These are phyloP conservation scores for Drosophila sp. DNA, from an alignment of 1,140 invertebrate species.

Conservation along the genomic window DNA sequence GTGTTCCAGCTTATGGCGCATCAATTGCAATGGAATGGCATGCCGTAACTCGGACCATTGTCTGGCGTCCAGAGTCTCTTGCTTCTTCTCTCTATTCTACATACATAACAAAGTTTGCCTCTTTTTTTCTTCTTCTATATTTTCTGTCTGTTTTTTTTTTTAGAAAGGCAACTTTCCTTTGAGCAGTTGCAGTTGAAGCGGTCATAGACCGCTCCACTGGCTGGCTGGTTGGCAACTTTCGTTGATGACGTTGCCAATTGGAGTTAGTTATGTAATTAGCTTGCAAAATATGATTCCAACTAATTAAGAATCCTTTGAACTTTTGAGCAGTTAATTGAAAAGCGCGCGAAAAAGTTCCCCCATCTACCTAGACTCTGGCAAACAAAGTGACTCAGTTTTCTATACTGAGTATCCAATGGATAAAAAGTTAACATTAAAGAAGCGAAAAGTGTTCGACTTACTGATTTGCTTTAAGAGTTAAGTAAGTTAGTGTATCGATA, in stretches of 20 bases:
- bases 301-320: conserved; percentile 24
- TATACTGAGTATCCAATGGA: too few relatives aligned
- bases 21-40: conserved; percentile 60
- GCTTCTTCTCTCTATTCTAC: conserved; percentile 56
- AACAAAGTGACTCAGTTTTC: too few relatives aligned
- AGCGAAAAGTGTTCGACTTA: too few relatives aligned
- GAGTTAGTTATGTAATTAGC: conserved; percentile 55
- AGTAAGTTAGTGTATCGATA: too few relatives aligned
- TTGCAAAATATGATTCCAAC: conserved; percentile 55
- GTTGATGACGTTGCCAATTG: conserved; percentile 34
- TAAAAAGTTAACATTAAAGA: too few relatives aligned
- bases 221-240: conserved; percentile 57
- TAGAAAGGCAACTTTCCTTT: conserved; percentile 78
- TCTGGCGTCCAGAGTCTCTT: conserved; percentile 16
- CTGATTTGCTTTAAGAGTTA: too few relatives aligned
- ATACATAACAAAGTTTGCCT: conserved; percentile 61
- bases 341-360: neutral
- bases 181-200: conserved; percentile 34
- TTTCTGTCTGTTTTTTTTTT: conserved; percentile 32
- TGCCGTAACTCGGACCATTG: conserved; percentile 64
- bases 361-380: neutral
- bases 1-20: conserved; percentile 66
- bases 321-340: conserved; percentile 3
- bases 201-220: conserved; percentile 44
- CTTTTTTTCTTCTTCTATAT: neutral